Conservation (phyloP, 1,140 invertebrate species). For the Solenopsis invicta region DNA sequence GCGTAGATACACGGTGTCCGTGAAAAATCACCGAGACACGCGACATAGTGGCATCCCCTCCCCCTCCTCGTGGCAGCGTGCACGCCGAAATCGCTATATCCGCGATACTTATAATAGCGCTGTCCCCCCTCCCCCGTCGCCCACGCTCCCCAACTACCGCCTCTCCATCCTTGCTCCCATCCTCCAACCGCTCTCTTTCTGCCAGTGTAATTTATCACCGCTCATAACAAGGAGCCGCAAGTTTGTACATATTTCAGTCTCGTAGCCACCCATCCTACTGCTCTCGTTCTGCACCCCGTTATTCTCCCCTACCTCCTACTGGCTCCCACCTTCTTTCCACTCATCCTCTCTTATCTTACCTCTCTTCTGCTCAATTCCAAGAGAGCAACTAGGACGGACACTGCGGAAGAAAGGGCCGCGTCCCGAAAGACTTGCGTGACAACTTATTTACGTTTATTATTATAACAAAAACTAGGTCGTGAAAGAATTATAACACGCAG, state of each 20-base stretch:
- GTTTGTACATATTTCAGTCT: slow-evolving; percentile 83
- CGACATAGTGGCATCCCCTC: slow-evolving; percentile 66
- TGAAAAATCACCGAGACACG: slow-evolving; percentile 77
- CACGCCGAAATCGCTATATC: slow-evolving; percentile 69
- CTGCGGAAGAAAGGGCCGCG: not conserved
- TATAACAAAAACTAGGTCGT: not conserved
- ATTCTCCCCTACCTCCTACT: slow-evolving; percentile 38
- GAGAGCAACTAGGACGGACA: slow-evolving; percentile 35
- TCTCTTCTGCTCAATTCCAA: slow-evolving; percentile 40
- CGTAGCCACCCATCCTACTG: slow-evolving; percentile 61
- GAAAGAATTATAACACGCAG: not conserved
- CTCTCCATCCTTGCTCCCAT: slow-evolving; percentile 29
- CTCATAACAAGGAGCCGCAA: slow-evolving; percentile 83
- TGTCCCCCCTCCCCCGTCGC: slow-evolving; percentile 16
- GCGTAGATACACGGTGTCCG: slow-evolving; percentile 55
- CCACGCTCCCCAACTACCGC: not conserved
- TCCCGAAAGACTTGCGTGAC: not conserved
- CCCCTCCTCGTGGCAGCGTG: slow-evolving; percentile 11
- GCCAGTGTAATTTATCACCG: slow-evolving; percentile 81
- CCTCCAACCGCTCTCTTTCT: slow-evolving; percentile 50
- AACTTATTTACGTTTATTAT: slow-evolving; percentile 26
- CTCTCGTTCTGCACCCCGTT: slow-evolving; percentile 53
- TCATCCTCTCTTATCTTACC: slow-evolving; percentile 41
- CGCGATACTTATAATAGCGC: slow-evolving; percentile 80
- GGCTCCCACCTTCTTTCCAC: slow-evolving; percentile 33